Evolutionary conservation across 2,797 vertebrate species (phyloP).

Genomic region (Phylloscopus collybita): DNA sequence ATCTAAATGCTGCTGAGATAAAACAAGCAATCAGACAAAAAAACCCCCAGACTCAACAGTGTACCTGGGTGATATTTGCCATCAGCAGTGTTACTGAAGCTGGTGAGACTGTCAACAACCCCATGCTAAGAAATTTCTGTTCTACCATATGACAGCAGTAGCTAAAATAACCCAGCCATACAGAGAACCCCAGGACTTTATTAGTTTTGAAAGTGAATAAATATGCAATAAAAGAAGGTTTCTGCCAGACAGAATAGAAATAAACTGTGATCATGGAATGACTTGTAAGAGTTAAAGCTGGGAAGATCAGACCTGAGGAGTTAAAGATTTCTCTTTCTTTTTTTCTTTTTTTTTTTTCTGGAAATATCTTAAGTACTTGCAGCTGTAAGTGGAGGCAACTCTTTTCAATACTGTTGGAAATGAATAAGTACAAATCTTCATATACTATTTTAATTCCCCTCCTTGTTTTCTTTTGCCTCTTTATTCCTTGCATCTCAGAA

Average conservation of each 20-base stretch:
- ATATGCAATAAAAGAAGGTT: background rate
- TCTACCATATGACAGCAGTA: background rate
- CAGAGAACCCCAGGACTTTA: background rate
- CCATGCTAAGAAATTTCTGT: background rate
- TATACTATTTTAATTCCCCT: background rate
- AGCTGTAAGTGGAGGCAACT: background rate
- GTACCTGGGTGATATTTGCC: background rate
- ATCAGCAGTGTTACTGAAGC: background rate
- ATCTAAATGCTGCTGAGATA: background rate
- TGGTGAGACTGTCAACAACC: background rate
- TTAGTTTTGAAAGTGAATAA: background rate
- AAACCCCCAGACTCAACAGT: fast-evolving
- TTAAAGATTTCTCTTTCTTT: background rate
- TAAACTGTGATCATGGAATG: background rate
- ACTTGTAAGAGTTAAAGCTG: background rate
- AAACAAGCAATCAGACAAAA: background rate
- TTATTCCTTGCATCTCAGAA: background rate
- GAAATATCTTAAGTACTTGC: background rate
- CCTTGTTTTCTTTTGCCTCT: background rate
- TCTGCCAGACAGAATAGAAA: background rate
- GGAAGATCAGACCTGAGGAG: background rate
- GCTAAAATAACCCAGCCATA: background rate
- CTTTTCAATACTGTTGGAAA: background rate
- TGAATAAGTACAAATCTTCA: background rate
- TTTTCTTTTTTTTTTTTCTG: background rate